A percentile compares a stretch with the other conserved stretches of the same genome.
These are phyloP conservation scores for Campylorhamphus procurvoides DNA, from an alignment of 2,113 vertebrate species.

Conservation along the genomic window DNA sequence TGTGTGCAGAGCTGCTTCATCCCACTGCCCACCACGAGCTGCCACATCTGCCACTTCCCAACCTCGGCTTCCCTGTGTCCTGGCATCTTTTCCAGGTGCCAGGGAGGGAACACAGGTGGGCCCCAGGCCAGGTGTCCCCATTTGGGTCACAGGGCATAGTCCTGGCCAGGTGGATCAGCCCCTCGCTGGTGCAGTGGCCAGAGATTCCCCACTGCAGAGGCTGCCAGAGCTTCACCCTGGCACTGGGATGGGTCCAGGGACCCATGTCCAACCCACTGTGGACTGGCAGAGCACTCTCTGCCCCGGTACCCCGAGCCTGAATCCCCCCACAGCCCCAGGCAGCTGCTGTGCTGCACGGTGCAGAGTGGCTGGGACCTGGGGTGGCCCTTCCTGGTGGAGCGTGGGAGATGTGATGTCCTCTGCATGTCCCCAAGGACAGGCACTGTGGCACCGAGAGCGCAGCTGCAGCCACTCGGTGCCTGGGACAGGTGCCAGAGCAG, in stretches of 20 bases:
- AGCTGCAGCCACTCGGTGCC: no score
- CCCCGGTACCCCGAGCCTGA: neutral
- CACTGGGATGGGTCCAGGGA: rapidly evolving
- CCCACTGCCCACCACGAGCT: no score
- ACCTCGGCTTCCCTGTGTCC: neutral
- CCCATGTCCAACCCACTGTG: neutral
- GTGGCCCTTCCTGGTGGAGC: neutral
- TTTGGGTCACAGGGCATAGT: rapidly evolving
- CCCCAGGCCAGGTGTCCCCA: no score
- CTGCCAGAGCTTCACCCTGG: neutral
- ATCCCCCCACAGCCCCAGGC: neutral
- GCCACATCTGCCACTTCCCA: neutral
- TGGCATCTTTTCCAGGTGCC: neutral
- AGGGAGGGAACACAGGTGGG: neutral
- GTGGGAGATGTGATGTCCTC: neutral
- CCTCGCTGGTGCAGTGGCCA: rapidly evolving
- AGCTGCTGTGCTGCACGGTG: rapidly evolving
- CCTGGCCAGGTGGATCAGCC: neutral
- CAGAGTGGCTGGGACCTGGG: neutral
- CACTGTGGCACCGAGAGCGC: neutral
- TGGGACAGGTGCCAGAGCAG: neutral
- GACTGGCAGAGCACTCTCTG: neutral
- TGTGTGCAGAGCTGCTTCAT: neutral
- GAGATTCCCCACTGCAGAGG: neutral
- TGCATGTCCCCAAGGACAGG: neutral